Percentiles rank a stretch among this genome's conserved stretches.
These are phyloP conservation scores for Pelodiscus sinensis DNA, from an alignment of 2,113 vertebrate genomes.

Conservation along the genomic window DNA sequence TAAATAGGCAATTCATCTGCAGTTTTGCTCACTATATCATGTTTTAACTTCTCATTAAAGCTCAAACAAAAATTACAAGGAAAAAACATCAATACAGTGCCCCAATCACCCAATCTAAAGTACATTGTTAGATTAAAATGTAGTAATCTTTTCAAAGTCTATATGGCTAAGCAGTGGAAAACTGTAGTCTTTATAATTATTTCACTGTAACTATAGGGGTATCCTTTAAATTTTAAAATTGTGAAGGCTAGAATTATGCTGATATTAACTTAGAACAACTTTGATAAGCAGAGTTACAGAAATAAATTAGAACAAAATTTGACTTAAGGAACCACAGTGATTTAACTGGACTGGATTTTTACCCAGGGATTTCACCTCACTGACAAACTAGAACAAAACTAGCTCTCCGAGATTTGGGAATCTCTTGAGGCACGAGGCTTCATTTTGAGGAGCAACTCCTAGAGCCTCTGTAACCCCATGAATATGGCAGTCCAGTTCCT, in stretches of 20 bases:
- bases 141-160: not conserved
- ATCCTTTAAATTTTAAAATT: too few relatives aligned
- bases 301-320: too few relatives aligned
- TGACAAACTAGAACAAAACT: constrained; percentile 10
- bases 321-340: too few relatives aligned
- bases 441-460: constrained; percentile 27
- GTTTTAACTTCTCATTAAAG: constrained; percentile 13
- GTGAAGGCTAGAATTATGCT: too few relatives aligned
- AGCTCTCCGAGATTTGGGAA: constrained; percentile 32
- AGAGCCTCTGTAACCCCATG: not conserved
- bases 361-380: too few relatives aligned
- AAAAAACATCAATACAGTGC: not conserved
- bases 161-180: not conserved
- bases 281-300: too few relatives aligned
- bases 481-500: not conserved
- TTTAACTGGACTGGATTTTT: not conserved
- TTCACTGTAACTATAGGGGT: not conserved
- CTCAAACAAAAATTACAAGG: constrained; percentile 26
- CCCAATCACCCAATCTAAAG: constrained; percentile 6
- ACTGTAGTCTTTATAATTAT: not conserved
- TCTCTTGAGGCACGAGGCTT: not conserved
- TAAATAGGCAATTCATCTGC: not conserved
- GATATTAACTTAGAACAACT: too few relatives aligned
- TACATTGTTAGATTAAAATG: not conserved
- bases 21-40: constrained; percentile 27